Conservation (phyloP, 2,888 invertebrate genomes). For the Cryptus armator region DNA sequence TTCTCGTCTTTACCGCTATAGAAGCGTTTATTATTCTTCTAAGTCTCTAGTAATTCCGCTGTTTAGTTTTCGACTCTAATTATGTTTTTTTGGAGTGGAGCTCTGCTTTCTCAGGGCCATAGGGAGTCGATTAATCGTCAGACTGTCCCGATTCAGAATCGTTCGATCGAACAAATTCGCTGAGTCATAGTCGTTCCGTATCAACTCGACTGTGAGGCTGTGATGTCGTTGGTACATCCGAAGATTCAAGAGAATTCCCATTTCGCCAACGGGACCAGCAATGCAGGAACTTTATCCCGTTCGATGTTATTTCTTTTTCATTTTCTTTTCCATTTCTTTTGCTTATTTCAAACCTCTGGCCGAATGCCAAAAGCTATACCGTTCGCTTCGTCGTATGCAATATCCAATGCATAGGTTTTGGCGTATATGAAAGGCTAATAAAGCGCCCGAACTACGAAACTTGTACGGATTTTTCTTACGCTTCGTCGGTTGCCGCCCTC, state of each 20-base stretch:
- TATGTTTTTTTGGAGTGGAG: neutral
- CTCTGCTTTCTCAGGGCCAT: neutral
- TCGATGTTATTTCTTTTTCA: slow-evolving; percentile 11
- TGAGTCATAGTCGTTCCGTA: slow-evolving; percentile 23
- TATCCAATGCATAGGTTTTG: neutral
- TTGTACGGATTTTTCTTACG: neutral
- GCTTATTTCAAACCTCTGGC: slow-evolving; percentile 74
- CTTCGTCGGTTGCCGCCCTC: neutral
- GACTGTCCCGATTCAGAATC: slow-evolving; percentile 4
- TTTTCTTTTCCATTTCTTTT: slow-evolving; percentile 43
- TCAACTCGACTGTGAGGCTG: neutral
- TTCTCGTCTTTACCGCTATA: neutral
- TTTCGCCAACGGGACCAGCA: slow-evolving; percentile 8
- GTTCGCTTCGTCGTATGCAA: slow-evolving; percentile 28
- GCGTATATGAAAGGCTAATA: neutral
- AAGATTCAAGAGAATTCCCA: slow-evolving; percentile 17
- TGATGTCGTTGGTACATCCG: neutral
- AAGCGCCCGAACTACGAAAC: neutral
- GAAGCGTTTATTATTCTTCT: neutral
- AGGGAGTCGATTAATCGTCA: slow-evolving; percentile 29
- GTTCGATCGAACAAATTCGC: slow-evolving; percentile 21
- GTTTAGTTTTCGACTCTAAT: neutral
- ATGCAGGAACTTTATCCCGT: slow-evolving; percentile 29
- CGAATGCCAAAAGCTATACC: slow-evolving; percentile 65
- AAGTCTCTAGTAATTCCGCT: neutral